Evolutionary conservation across 1,140 invertebrate species (phyloP), one percentile per base, ranked within the genome.

Genomic region (Drosophila insularis): DNA sequence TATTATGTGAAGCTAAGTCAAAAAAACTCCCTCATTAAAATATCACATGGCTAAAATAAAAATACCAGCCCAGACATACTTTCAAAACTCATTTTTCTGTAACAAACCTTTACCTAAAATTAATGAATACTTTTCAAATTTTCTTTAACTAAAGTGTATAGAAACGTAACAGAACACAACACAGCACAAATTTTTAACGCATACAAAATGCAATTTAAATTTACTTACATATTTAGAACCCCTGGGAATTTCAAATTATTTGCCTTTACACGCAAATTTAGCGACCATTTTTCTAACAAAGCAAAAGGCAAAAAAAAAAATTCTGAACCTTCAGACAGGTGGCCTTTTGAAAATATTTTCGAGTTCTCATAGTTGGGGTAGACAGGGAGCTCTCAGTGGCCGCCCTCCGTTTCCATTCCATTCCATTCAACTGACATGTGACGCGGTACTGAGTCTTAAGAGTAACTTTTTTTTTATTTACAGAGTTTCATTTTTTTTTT

Each of bases 211-310:
- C 82, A 87, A 87, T 87, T 87, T 87, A 87, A 87, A 87, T 87
- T 79, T 87, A 87, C 82, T 89, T 87, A 87, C 82, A 82, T 87
- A 86, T 80, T 87, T 87, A 69, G 84, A 82, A 71, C 79, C 84
- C 75, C 68, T 67, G 82, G 82, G 82, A 87, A 87, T 86, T 79
- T 62, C 66, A 86, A 86, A 86, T 87, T 86, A 87, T 86, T 86
- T 87, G 82, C 82, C 82, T 86, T 86, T 86, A 87, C 81, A 87
- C 82, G 82, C 82, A 89, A 87, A 87, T 87, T 87, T 89, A 89
- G 82, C 82, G 82, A 87, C 82, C 82, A 87, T 87, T 87, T 87
- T 87, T 89, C 80, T 77, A 70, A 63, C 70, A 39, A 59, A 53
- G 64, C 64, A 62, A 59, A 35, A 10, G 10, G 61, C 13, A 55